Evolutionary conservation across 2,888 invertebrate species (phyloP), one percentile per base, ranked within the genome.

Genomic region (Spodoptera exigua): DNA sequence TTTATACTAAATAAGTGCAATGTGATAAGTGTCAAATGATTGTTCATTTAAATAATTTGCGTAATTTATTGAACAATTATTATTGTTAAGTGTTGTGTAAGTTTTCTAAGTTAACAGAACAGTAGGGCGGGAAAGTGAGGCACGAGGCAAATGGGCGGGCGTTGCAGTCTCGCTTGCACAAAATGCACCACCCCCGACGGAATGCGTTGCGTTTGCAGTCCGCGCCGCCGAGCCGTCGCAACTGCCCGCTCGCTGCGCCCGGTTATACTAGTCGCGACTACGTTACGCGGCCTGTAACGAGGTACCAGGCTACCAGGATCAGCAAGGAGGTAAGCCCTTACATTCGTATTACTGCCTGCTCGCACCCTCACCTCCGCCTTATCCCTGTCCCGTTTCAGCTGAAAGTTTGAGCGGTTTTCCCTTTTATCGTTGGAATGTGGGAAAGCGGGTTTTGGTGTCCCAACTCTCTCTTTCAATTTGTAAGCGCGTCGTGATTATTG

Each of bases 61-160:
- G 76, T 78, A 81, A 80, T 82, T 52, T 9, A 9, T 27, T 3
- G 27, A 57, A 48, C 60, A 78, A 72, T 72, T 27, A 72, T 72
- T 27, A 61, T 58, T 70, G 69, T 64, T 45, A 43, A 68, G 69
- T 69, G 55, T 57, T 84, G 83, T 84, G 83, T 85, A 88, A 90
- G 84, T 88, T 89, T 82, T 77, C 74, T 61, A 84, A 86, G 80
- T 87, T 81, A 85, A 78, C 74, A 80, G 78, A 88, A 84, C 85
- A 88, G 83, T 89, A 92, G 92, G 93, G 94, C 93, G 93, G 91
- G 91, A 93, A 93, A 91, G 93, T 91, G 92, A 93, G 91, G 90
- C 89, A 91, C 87, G 86, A 89, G 89, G 89, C 86, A 84, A 90
- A 89, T 91, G 93, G 94, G 94, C 91, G 92, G 89, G 86, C 75